These are phyloP conservation scores for Panopea generosa DNA, from an alignment of 2,888 invertebrate species.

Conservation along the genomic window DNA sequence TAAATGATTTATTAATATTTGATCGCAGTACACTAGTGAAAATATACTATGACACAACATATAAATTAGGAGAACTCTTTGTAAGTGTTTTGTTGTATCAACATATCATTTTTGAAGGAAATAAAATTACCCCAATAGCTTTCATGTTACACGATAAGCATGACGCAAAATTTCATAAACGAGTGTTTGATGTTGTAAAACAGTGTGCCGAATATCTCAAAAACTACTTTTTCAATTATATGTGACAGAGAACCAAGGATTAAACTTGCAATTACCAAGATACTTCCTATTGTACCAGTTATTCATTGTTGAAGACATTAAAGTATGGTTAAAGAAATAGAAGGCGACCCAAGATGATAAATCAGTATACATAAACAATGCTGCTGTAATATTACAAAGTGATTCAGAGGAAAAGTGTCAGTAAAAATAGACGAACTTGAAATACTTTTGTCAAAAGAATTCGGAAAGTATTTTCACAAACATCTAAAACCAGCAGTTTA, in stretches of 20 bases:
- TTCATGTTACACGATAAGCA: conserved; percentile 31
- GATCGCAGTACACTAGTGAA: background rate
- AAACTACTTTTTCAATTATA: conserved; percentile 14
- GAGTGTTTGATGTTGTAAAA: conserved; percentile 18
- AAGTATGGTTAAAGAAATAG: background rate
- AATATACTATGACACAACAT: conserved; percentile 29
- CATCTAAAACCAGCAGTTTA: no score
- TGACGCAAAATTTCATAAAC: conserved; percentile 26
- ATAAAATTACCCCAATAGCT: conserved; percentile 11
- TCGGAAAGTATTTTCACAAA: no score
- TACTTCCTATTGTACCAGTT: conserved; percentile 13
- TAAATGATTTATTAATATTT: conserved; percentile 13
- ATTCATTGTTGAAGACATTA: conserved; percentile 16
- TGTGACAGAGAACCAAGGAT: conserved; percentile 33
- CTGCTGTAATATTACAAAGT: no score
- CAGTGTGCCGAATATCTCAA: conserved; percentile 20
- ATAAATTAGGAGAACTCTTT: conserved; percentile 11
- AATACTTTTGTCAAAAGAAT: no score
- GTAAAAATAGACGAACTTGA: no score
- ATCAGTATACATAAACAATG: no score
- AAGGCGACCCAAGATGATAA: no score
- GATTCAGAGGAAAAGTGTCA: no score
- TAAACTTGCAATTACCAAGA: conserved; percentile 12
- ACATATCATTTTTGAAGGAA: conserved; percentile 22
- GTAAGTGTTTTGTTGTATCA: conserved; percentile 18